Conservation (phyloP, 2,113 vertebrate genomes). For the Octodon degus region DNA sequence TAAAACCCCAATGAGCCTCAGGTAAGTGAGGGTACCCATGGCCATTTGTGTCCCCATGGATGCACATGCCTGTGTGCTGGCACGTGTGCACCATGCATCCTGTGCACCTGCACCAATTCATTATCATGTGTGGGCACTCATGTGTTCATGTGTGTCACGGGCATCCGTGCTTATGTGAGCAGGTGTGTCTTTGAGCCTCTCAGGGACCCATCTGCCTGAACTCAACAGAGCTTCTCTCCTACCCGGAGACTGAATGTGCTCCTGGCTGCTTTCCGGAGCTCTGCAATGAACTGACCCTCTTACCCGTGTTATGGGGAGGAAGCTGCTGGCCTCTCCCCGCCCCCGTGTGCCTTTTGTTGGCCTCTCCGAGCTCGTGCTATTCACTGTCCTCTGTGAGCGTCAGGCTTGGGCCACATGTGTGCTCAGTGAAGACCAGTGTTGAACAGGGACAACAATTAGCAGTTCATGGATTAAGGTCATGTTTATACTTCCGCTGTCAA, state of each 20-base stretch:
- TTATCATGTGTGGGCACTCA: neutral
- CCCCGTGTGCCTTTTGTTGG: neutral
- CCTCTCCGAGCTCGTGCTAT: neutral
- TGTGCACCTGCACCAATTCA: too few relatives aligned
- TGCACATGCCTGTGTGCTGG: neutral
- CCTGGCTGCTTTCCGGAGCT: neutral
- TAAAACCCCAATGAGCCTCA: neutral
- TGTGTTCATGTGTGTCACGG: neutral
- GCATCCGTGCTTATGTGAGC: neutral
- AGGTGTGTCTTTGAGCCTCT: too few relatives aligned
- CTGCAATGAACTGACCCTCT: neutral
- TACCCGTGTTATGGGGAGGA: neutral
- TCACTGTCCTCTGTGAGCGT: neutral
- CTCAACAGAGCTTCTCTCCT: neutral
- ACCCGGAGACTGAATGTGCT: neutral
- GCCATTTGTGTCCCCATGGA: neutral
- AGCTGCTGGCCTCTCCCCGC: neutral
- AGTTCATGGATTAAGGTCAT: constrained; percentile 30
- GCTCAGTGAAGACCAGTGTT: neutral
- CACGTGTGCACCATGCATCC: too few relatives aligned
- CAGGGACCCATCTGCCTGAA: neutral
- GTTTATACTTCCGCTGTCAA: constrained; percentile 68
- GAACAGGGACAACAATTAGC: neutral
- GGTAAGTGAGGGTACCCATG: too few relatives aligned
- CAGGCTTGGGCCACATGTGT: constrained; percentile 4